Evolutionary conservation across 2,113 vertebrate genomes (phyloP), one percentile per base, ranked within the genome.

Genomic region (Barnardius zonarius): DNA sequence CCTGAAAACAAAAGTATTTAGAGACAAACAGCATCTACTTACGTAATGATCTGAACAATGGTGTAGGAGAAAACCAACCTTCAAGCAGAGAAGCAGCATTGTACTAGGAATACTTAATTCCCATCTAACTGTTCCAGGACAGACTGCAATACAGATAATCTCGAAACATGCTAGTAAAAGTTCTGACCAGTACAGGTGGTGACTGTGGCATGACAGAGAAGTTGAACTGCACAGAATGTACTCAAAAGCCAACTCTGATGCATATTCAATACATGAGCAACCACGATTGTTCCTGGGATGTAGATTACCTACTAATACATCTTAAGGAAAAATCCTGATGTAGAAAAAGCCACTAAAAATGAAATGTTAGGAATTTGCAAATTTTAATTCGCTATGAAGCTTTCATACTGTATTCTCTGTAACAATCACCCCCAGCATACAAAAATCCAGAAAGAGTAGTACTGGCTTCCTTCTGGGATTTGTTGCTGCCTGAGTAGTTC

Each of bases 291-390:
- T 90, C 43, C 66, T 62, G 64, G 37, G 39, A 23, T 27, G 30
- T n/a, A 70, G 7, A 46, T 10, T 35, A 87, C 8, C 48, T 79
- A n/a, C 39, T 44, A 79, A 72, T 51, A 73, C 5, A 80, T 87
- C 24, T 72, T 64, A 51, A 78, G 33, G 74, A 75, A 87, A 75
- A 90, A 78, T 2, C 66, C 31, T 69, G 46, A 49, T 43, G 10
- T 28, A 76, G 75, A 13, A 59, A 83, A 89, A 59, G 14, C 3
- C 48, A 75, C 31, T 69, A 54, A 84, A 92, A 91, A 75, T 72
- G 37, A 96, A 95, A 89, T 82, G 73, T 69, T 70, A 91, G 51
- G 61, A 77, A 93, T 69, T 66, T 25, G 64, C 17, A 81, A 92
- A 72, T 28, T 24, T 10, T 46, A 81, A 39, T 74, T 93, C 16